Evolutionary conservation across 2,797 vertebrate genomes (phyloP).

Genomic region (Premnoplex brunnescens): DNA sequence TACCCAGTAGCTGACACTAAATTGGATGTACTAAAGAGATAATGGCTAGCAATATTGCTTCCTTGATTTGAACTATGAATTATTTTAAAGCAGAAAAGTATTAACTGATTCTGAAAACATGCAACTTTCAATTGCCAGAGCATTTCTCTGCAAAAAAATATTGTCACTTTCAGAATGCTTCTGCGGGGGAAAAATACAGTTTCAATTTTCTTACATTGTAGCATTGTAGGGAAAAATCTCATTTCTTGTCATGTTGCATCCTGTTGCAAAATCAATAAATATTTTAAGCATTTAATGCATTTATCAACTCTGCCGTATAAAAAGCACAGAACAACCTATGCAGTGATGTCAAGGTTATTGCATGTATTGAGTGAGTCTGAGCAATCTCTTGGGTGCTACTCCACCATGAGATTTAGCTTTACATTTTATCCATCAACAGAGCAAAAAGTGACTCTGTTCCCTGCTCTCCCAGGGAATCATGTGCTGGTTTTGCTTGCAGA

Average conservation of each 20-base stretch:
- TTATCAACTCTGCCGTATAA: conserved; percentile 37
- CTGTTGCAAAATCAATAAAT: conserved; percentile 56
- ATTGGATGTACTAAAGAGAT: conserved; percentile 25
- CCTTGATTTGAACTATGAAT: neutral
- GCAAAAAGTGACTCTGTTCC: neutral
- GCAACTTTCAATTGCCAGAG: neutral
- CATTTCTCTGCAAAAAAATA: conserved; percentile 30
- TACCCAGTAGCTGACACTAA: conserved; percentile 33
- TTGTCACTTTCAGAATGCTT: conserved; percentile 2
- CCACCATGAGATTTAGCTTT: conserved; percentile 47
- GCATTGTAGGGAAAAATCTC: neutral
- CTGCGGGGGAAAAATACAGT: neutral
- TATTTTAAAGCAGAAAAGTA: conserved; percentile 51
- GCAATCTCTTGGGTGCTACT: conserved; percentile 10
- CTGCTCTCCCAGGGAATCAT: neutral
- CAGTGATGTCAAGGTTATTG: conserved; percentile 22
- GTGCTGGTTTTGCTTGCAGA: neutral
- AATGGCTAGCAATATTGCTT: conserved; percentile 20
- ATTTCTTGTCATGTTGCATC: conserved; percentile 32
- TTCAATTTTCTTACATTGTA: conserved; percentile 24
- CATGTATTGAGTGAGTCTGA: neutral
- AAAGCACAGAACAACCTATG: neutral
- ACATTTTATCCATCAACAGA: conserved; percentile 21
- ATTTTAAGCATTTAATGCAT: conserved; percentile 66
- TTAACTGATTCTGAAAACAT: conserved; percentile 34